Evolutionary conservation across 2,888 invertebrate species (phyloP).

Genomic region (Pristionchus japonicus): DNA sequence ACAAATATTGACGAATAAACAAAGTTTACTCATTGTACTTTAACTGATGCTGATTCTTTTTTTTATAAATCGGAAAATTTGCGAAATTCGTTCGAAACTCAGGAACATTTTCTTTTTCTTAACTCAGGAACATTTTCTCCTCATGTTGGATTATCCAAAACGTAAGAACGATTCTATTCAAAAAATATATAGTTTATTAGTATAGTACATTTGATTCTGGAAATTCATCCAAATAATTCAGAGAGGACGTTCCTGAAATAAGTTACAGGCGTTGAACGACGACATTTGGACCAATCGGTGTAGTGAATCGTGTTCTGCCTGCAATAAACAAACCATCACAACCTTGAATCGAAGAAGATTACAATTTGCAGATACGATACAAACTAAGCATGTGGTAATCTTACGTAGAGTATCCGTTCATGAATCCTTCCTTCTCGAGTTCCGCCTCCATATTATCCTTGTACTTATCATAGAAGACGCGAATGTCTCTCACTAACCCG

Average conservation of each 20-base stretch:
- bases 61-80: too few relatives aligned
- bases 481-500: constrained; percentile 60
- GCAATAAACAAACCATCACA: background rate
- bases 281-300: constrained; percentile 64
- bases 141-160: too few relatives aligned
- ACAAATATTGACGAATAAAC: background rate
- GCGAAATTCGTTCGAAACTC: too few relatives aligned
- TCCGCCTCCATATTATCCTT: constrained; percentile 58
- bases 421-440: constrained; percentile 61
- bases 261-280: constrained; percentile 57
- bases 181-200: too few relatives aligned
- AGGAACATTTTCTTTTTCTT: too few relatives aligned
- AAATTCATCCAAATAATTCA: constrained; percentile 56
- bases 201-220: too few relatives aligned
- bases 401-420: constrained; percentile 58
- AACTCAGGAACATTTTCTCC: too few relatives aligned
- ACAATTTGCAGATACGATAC: background rate
- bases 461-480: constrained; percentile 56
- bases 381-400: background rate
- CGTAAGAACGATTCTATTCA: too few relatives aligned
- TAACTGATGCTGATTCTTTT: too few relatives aligned
- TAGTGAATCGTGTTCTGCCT: constrained; percentile 56
- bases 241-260: constrained; percentile 61
- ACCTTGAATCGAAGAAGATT: background rate
- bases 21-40: too few relatives aligned